Conservation (phyloP, 2,888 invertebrate genomes). For the Ormyrus nitidulus region DNA sequence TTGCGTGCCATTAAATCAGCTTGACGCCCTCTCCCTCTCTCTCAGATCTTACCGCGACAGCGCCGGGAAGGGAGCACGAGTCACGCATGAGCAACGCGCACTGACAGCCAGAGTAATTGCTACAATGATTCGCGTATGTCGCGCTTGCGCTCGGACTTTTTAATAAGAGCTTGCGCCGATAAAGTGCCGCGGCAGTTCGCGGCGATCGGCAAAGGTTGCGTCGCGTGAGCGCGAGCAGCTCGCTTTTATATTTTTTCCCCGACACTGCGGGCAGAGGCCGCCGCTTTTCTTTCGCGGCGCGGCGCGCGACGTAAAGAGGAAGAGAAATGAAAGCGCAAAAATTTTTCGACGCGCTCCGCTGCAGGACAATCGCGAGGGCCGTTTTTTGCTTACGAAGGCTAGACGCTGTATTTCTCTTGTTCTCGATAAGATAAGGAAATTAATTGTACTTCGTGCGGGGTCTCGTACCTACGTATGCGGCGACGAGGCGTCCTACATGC, state of each 20-base stretch:
- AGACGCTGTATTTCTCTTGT: constrained; percentile 4
- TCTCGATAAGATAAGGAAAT: constrained; percentile 37
- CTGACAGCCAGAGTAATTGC: constrained; percentile 50
- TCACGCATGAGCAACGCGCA: constrained; percentile 32
- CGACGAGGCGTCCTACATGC: too few relatives aligned
- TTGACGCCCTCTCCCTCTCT: constrained; percentile 12
- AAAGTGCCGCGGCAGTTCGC: constrained; percentile 2
- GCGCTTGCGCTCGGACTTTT: constrained; percentile 17
- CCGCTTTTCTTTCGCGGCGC: background rate
- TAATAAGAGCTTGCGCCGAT: constrained; percentile 25
- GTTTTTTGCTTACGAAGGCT: constrained; percentile 22
- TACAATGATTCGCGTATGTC: constrained; percentile 50
- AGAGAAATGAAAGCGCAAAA: constrained; percentile 20
- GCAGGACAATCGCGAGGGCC: background rate
- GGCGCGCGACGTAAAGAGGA: background rate
- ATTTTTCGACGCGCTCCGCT: constrained; percentile 29
- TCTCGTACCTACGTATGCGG: background rate
- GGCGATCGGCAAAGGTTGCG: background rate
- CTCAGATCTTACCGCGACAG: constrained; percentile 31
- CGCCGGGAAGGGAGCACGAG: background rate
- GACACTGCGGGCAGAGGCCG: too few relatives aligned
- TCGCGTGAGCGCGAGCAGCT: background rate
- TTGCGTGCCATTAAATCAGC: constrained; percentile 50
- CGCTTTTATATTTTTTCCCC: too few relatives aligned
- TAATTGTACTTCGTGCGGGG: constrained; percentile 6